Evolutionary conservation across 2,113 vertebrate genomes (phyloP).

Genomic region (Grammomys dolichurus): DNA sequence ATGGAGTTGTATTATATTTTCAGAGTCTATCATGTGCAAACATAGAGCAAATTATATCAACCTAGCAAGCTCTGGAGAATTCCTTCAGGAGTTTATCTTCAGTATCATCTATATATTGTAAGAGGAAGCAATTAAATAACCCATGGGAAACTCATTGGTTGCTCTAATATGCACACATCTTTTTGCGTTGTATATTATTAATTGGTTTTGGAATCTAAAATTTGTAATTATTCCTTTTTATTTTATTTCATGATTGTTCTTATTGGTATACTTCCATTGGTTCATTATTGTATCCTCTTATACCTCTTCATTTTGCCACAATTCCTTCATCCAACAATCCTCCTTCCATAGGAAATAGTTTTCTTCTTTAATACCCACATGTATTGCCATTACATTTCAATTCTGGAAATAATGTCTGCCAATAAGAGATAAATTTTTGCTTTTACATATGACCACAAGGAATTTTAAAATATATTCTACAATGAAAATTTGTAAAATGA

Average conservation of each 20-base stretch:
- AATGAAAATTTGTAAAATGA: not conserved
- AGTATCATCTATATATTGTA: not conserved
- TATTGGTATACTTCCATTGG: not conserved
- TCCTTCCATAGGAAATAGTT: not conserved
- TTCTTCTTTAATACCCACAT: not conserved
- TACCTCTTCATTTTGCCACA: too few relatives aligned
- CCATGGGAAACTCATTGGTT: not conserved
- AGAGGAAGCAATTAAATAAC: not conserved
- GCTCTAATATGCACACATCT: fast-evolving
- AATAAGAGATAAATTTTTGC: not conserved
- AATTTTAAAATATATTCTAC: not conserved
- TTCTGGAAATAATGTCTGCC: not conserved
- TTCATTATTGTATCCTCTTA: not conserved
- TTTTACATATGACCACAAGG: too few relatives aligned
- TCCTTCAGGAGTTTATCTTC: not conserved
- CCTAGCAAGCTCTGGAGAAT: not conserved
- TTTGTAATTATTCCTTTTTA: not conserved
- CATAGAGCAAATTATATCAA: not conserved
- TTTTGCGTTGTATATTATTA: not conserved
- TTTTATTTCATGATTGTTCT: not conserved
- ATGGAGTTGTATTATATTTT: not conserved
- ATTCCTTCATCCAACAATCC: not conserved
- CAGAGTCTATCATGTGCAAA: not conserved
- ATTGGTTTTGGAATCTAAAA: not conserved
- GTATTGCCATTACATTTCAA: not conserved